Conservation (phyloP, 2,113 vertebrate genomes). For the Cairina moschata region DNA sequence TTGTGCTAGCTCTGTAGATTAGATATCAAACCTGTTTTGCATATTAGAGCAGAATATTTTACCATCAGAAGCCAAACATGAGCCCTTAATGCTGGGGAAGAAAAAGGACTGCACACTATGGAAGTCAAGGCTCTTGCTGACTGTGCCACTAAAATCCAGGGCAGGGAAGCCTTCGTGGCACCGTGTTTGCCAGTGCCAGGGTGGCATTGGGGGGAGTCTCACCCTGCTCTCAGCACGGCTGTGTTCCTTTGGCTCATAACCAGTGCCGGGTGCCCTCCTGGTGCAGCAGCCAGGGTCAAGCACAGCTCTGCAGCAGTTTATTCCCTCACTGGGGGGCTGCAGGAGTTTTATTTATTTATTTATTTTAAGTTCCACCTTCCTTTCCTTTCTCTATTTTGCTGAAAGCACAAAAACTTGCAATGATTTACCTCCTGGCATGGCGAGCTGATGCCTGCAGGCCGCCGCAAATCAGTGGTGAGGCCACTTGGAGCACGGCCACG, state of each 20-base stretch:
- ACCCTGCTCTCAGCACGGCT: background rate
- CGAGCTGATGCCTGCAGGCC: background rate
- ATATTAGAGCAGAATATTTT: background rate
- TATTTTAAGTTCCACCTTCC: background rate
- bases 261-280: rapidly evolving
- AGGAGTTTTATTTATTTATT: background rate
- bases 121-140: rapidly evolving
- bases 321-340: background rate
- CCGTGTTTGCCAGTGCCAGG: background rate
- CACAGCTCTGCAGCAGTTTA: background rate
- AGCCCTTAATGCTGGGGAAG: background rate
- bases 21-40: background rate
- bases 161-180: rapidly evolving
- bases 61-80: rapidly evolving
- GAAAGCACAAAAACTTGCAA: conserved; percentile 13
- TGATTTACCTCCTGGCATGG: conserved; percentile 34
- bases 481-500: background rate
- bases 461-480: background rate
- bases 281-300: background rate
- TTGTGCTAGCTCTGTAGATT: background rate
- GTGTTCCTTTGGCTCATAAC: background rate
- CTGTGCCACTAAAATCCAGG: rapidly evolving
- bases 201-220: background rate
- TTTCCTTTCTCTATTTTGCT: conserved; percentile 21
- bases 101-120: rapidly evolving